Conservation (phyloP, 2,888 invertebrate genomes). For the Drosophila koepferae region DNA sequence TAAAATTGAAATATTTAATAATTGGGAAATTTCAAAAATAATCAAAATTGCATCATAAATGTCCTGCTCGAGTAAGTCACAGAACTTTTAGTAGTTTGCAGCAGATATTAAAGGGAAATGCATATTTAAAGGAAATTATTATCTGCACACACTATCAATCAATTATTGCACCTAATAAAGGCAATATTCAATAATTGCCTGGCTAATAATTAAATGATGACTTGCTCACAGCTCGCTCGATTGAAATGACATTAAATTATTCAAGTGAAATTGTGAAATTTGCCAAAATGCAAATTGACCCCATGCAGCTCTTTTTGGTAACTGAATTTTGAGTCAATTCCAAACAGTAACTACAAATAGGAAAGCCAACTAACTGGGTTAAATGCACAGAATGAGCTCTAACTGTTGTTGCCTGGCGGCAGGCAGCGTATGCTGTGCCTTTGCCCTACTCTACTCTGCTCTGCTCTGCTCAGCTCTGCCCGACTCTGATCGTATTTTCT, state of each 20-base stretch:
- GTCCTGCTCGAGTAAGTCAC: too few species aligned
- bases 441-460: not conserved
- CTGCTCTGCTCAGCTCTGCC: not conserved
- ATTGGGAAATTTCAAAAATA: too few species aligned
- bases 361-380: slow-evolving; percentile 11
- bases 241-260: not conserved
- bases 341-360: slow-evolving; percentile 3
- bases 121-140: not conserved
- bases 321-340: not conserved
- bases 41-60: too few species aligned
- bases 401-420: not conserved
- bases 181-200: not conserved
- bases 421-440: not conserved
- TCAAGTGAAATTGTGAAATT: not conserved
- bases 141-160: not conserved
- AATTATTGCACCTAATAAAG: not conserved
- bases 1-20: too few species aligned
- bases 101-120: not conserved
- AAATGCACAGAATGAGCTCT: not conserved
- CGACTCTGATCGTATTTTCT: slow-evolving; percentile 9
- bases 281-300: not conserved
- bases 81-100: not conserved
- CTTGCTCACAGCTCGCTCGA: not conserved
- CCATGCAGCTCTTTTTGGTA: not conserved
- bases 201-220: not conserved